Evolutionary conservation across 2,113 vertebrate species (phyloP).

Genomic region (Ochotona curzoniae): DNA sequence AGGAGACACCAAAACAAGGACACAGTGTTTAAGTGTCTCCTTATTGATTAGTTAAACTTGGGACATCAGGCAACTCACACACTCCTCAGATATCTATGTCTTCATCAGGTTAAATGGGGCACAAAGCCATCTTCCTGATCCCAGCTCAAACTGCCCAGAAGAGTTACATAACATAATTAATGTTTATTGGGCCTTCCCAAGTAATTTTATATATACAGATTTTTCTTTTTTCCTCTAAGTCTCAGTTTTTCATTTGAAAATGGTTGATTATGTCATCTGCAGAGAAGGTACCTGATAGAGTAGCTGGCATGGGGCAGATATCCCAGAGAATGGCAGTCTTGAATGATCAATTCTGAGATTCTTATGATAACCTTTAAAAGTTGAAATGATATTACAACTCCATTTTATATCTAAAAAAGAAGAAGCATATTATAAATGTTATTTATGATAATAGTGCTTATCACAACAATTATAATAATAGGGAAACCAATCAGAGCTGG

Average conservation of each 20-base stretch:
- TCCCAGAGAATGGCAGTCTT: background rate
- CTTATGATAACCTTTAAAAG: background rate
- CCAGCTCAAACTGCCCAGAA: background rate
- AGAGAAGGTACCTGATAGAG: background rate
- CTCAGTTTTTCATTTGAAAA: conserved; percentile 38
- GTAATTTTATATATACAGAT: background rate
- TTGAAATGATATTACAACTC: background rate
- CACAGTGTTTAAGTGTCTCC: background rate
- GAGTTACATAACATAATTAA: background rate
- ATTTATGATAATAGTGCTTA: background rate
- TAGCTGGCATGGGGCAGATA: background rate
- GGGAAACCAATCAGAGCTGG: background rate
- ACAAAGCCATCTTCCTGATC: background rate
- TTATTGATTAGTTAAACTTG: background rate
- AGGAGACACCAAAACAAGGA: background rate
- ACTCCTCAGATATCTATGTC: background rate
- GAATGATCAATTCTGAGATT: background rate
- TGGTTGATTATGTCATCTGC: background rate
- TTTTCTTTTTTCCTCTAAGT: background rate
- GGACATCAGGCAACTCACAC: background rate
- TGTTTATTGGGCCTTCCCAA: background rate
- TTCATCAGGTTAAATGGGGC: background rate
- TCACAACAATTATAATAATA: conserved; percentile 3
- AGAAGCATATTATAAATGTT: background rate
- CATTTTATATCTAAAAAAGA: background rate